Evolutionary conservation across 2,888 invertebrate species (phyloP), one percentile per base, ranked within the genome.

Genomic region (Epinotia demarniana): DNA sequence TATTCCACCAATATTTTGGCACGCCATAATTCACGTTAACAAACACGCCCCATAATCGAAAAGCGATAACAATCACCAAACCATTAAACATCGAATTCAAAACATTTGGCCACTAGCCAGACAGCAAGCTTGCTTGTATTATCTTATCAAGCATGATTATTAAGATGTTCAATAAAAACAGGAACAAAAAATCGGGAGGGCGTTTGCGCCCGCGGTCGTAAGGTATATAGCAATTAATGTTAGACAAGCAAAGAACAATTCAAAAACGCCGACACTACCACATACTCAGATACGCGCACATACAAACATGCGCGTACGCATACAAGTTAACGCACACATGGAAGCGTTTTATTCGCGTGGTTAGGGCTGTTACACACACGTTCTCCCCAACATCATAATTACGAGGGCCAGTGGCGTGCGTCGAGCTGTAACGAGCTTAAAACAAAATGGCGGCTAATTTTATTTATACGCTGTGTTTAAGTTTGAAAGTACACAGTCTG

Each of bases 151-250:
- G 75, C 79, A 79, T 83, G 82, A 82, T 88, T 86, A 89, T 89
- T 87, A 86, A 88, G 85, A 85, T 82, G 81, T 83, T 79, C 80
- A 81, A 78, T 82, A 81, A 79, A 72, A 79, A 78, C 78, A n/a
- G 69, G 79, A 80, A 80, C 80, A 80, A 81, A 83, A 81, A 81
- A 83, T 77, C 78, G 68, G 78, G 79, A 79, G 80, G 82, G 80
- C 81, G 81, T 81, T 78, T 76, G 77, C 81, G 90, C 92, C 89
- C 79, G 88, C 87, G 92, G 90, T 89, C 87, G 91, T 87, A 90
- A 92, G 90, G 89, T 92, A 93, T 93, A 92, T 89, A 91, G 90
- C 91, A 92, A 94, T 94, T 93, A 93, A 90, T 89, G 88, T 90
- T 90, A 91, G 91, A 90, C 89, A 90, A 89, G 88, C 89, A 86